Conservation (phyloP, 2,113 vertebrate genomes). For the Phrynosoma blainvillii region DNA sequence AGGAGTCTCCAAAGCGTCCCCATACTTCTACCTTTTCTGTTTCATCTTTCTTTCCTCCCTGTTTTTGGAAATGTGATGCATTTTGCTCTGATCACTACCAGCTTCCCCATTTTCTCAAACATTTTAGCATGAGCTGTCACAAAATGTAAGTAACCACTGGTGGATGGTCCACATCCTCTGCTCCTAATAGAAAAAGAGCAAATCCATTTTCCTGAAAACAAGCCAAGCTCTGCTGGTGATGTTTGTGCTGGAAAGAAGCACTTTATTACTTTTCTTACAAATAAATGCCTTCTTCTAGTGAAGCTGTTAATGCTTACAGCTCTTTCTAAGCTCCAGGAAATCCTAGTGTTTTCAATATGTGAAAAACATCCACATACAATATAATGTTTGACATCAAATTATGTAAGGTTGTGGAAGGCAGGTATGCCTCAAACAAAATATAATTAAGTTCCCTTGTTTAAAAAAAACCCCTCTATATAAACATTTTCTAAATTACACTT, state of each 20-base stretch:
- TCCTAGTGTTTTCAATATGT: neutral
- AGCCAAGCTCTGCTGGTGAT: neutral
- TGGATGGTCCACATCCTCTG: neutral
- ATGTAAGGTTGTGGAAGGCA: neutral
- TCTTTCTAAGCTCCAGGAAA: constrained; percentile 4
- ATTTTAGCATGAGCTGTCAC: neutral
- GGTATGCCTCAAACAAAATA: neutral
- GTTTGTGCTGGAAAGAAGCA: constrained; percentile 3
- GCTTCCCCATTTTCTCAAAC: neutral
- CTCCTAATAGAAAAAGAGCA: constrained; percentile 6
- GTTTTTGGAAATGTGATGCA: neutral
- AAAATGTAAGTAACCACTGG: neutral
- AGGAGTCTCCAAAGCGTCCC: neutral
- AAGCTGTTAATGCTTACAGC: neutral
- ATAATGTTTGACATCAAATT: neutral
- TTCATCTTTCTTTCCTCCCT: too few species aligned
- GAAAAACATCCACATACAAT: neutral
- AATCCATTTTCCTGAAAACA: constrained; percentile 18
- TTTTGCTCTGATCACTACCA: neutral
- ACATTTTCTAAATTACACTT: neutral
- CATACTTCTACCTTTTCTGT: neutral
- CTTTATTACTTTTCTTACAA: constrained; percentile 2
- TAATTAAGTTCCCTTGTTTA: neutral
- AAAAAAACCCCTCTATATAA: neutral
- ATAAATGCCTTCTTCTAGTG: neutral